Base-by-base conservation (phyloP, 2,888 invertebrate genomes). In the Palloptera scutellata region DNA sequence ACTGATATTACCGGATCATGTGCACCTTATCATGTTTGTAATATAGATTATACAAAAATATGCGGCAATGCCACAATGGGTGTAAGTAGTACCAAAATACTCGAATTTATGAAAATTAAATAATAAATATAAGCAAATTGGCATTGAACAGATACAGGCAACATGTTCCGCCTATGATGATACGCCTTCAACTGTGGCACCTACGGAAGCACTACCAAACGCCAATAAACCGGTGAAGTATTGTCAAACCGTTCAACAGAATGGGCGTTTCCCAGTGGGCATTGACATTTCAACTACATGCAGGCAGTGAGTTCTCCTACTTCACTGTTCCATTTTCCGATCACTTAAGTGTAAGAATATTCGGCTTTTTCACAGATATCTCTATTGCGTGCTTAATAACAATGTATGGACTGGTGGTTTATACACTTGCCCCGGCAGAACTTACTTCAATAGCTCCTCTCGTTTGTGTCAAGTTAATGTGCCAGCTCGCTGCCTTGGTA, bases 1-100 rank as follows among this genome's bases (percentile, higher is more conserved):
- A 75, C 75, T 5, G 43, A 65, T 11, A 73, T 77, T 5, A 48
- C 17, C 9, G 78, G 77, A 19, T 74, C 52, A 43, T 81, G 81
- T 72, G 71, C 66, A 19, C n/a, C 66, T 4, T 74, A 71, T 54
- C 74, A 76, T 61, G 78, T 82, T 13, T 81, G 81, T 72, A 80
- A 76, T 54, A 69, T 69, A 1, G 58, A 73, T n/a, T 67, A 72
- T 45, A 17, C 53, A 10, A 59, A 64, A 51, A 72, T 75, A 17
- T 75, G 75, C 60, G 70, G 60, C 1, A 63, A 64, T 43, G 55
- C 69, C 1, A 40, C 64, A 3, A 40, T 60, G 13, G 72, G 66
- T 17, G 73, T 71, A 57, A 60, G 69, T 61, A 41, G 15, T 48
- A n/a, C 13, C 74, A 8, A 58, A 19, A 52, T 15, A 13, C 30